A percentile compares a stretch with the other conserved stretches of the same genome.
Conservation (phyloP, 2,797 vertebrate genomes). For the Sebastes flavidus region DNA sequence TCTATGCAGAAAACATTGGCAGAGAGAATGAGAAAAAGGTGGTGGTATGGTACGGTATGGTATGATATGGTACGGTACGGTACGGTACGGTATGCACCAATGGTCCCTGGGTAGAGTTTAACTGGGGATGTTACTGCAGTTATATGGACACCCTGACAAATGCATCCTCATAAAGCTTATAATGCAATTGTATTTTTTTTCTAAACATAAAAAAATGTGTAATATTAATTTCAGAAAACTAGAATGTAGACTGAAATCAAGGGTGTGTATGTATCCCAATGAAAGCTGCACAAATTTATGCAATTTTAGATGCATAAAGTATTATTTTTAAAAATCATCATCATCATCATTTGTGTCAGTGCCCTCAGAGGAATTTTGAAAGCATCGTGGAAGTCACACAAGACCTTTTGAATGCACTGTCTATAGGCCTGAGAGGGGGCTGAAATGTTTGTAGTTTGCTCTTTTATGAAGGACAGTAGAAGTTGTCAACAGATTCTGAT, state of each 20-base stretch:
- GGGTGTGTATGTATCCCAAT: not conserved
- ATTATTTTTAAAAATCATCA: not conserved
- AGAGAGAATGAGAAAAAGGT: not conserved
- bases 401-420: not conserved
- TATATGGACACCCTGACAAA: not conserved
- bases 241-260: not conserved
- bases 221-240: not conserved
- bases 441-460: not conserved
- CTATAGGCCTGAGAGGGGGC: too few relatives aligned
- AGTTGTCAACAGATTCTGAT: not conserved
- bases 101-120: not conserved
- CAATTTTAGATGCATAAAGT: not conserved
- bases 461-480: not conserved
- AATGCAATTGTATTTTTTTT: not conserved
- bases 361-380: not conserved
- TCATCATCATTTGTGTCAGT: too few relatives aligned
- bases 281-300: not conserved
- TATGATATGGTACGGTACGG: rapidly evolving
- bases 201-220: not conserved
- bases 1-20: not conserved
- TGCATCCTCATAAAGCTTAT: not conserved
- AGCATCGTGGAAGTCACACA: not conserved
- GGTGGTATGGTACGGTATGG: not conserved
- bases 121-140: too few relatives aligned
- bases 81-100: not conserved